A percentile compares a stretch with the other conserved stretches of the same genome.
phyloP scores from a whole-genome alignment of 1,140 invertebrate species.

The Sycobia sp. region DNA sequence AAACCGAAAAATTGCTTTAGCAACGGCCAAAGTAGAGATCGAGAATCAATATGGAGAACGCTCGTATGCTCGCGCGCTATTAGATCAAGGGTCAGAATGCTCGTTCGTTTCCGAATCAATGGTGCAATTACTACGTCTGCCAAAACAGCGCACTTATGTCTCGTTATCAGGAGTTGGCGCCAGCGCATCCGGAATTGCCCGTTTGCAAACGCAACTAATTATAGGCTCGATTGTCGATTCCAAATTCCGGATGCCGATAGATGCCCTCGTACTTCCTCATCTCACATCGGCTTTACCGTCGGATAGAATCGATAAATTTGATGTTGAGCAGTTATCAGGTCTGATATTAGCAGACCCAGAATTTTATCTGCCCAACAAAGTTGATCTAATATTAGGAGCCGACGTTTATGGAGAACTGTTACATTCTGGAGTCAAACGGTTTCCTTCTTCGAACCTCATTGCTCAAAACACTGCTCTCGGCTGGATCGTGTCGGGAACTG shows the following conservation, averaged over 20 bases:
- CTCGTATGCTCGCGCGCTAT: not conserved
- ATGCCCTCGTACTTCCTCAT: not conserved
- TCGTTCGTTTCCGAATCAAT: slow-evolving; percentile 5
- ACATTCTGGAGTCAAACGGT: slow-evolving; percentile 1
- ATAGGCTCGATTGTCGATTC: not conserved
- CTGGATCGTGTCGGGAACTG: slow-evolving; percentile 43
- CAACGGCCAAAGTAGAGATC: not conserved
- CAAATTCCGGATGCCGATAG: not conserved
- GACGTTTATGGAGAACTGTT: slow-evolving; percentile 24
- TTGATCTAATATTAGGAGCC: too few species aligned
- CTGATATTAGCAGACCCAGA: slow-evolving; percentile 31
- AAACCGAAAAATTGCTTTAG: not conserved
- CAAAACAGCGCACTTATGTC: not conserved
- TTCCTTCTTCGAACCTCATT: slow-evolving; percentile 21
- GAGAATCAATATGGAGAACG: too few species aligned
- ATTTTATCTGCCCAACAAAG: not conserved
- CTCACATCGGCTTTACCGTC: not conserved
- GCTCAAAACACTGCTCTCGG: slow-evolving; percentile 47
- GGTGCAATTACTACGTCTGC: not conserved
- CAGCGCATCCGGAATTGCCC: not conserved
- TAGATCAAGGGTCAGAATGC: slow-evolving; percentile 15
- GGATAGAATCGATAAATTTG: not conserved
- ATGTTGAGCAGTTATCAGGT: not conserved
- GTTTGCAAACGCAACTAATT: not conserved
- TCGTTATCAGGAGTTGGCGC: not conserved